Evolutionary conservation across 2,797 vertebrate genomes (phyloP).

Genomic region (Bradypus variegatus): DNA sequence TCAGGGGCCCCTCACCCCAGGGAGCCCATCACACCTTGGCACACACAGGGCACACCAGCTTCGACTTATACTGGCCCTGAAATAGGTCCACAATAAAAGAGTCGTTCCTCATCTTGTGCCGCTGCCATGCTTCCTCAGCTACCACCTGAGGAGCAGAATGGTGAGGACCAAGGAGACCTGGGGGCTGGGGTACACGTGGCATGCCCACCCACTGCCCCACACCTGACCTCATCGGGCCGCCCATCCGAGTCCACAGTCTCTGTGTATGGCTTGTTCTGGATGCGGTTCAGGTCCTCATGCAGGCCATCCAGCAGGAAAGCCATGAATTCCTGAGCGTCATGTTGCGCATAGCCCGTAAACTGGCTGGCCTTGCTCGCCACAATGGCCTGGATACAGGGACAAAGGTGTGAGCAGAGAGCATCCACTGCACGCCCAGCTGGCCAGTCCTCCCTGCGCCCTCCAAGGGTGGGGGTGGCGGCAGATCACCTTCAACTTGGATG

Average conservation of each 20-base stretch:
- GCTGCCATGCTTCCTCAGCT: conserved; percentile 97
- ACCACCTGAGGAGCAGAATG: conserved; percentile 80
- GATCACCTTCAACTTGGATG: conserved; percentile 94
- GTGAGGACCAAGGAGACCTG: background rate
- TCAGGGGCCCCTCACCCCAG: background rate
- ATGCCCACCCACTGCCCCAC: background rate
- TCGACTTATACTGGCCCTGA: conserved; percentile 99
- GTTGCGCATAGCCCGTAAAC: conserved; percentile 98
- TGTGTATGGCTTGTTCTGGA: conserved; percentile 98
- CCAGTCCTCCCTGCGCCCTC: background rate
- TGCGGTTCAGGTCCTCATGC: conserved; percentile 96
- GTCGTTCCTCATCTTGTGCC: conserved; percentile 98
- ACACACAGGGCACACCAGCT: conserved; percentile 95
- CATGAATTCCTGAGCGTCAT: conserved; percentile 99
- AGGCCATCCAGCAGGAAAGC: conserved; percentile 96
- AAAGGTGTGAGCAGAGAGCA: background rate
- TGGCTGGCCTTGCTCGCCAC: conserved; percentile 99
- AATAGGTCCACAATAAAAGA: conserved; percentile 98
- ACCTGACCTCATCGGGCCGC: conserved; percentile 85
- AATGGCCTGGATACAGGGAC: conserved; percentile 80
- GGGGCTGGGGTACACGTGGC: background rate
- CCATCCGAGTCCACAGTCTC: conserved; percentile 92
- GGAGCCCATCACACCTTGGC: conserved; percentile 83
- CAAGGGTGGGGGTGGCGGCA: background rate
- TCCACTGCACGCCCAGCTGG: background rate